These are phyloP conservation scores for Parthenolecanium corni DNA, from an alignment of 2,888 invertebrate species.

Conservation along the genomic window DNA sequence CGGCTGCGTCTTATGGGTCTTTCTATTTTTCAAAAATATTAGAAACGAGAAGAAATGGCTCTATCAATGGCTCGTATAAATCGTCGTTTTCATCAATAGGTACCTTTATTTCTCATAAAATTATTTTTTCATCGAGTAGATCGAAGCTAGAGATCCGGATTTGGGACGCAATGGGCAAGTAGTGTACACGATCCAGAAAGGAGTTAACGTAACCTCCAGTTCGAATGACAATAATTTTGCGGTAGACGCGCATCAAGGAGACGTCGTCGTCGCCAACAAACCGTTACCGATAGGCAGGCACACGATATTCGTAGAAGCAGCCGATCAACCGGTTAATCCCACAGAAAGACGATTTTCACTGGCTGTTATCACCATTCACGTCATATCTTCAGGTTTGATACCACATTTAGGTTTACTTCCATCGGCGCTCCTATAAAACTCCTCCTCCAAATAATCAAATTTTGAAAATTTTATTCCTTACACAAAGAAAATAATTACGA, in stretches of 20 bases:
- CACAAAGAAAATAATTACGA: no score
- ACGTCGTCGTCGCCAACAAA: conserved; percentile 51
- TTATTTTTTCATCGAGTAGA: conserved; percentile 37
- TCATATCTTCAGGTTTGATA: conserved; percentile 43
- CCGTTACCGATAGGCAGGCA: conserved; percentile 59
- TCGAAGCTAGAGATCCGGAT: conserved; percentile 73
- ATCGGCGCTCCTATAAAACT: no score
- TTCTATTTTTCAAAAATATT: no score
- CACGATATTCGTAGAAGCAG: conserved; percentile 70
- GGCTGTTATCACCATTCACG: conserved; percentile 74
- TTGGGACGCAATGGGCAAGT: conserved; percentile 64
- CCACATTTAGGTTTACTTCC: no score
- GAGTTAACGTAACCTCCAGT: conserved; percentile 7
- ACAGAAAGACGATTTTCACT: conserved; percentile 69
- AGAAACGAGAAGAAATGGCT: no score
- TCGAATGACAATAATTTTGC: conserved; percentile 51
- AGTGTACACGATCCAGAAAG: conserved; percentile 51
- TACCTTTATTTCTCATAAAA: not conserved
- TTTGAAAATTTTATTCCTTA: no score
- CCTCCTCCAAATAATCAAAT: no score
- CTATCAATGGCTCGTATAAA: no score
- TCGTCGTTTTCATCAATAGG: no score
- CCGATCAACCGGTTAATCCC: conserved; percentile 70
- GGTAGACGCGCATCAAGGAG: conserved; percentile 58
- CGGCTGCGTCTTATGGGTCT: no score